Base-by-base conservation (phyloP, 1,140 invertebrate species). In the Pogonognathellus flavescens region DNA sequence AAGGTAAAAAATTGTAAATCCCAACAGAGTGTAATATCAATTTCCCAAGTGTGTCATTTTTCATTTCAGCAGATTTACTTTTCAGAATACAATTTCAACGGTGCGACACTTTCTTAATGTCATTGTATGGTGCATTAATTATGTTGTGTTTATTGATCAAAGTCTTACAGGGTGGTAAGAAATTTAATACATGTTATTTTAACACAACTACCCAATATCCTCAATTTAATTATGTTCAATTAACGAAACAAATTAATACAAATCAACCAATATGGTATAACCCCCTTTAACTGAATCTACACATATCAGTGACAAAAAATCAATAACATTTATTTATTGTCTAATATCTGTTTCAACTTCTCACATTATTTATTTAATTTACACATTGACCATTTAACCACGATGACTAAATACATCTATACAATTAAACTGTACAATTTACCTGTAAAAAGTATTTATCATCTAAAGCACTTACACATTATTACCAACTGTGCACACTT, bases 1-100 rank as follows among this genome's bases (percentile, higher is more conserved):
- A 60, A 66, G 57, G 55, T 83, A 18, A 83, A 62, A 50, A 6
- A 20, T 72, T 18, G 83, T 84, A 76, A 76, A 76, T 76, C 70
- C 70, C 70, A 76, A 76, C 70, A 76, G 70, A 76, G 5, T 50
- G 25, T 76, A 25, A 76, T 49, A n/a, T 66, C 22, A 6, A 62
- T 72, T 49, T 49, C 25, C 8, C 14, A 22, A 41, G 41, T 49
- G 66, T 72, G 25, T 72, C 66, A 41, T 18, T 76, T 76, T 6
- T 22, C 20, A n/a, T 49, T 41, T 66, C 18, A 50, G 14, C 41
- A 16, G 18, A 57, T 82, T 57, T 1, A 25, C 20, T 16, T 82
- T 82, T 55, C 20, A 55, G 52, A 25, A 9, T 57, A 57, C 80
- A 81, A 14, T 49, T 76, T 50, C 70, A n/a, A 20, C 62, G 11